Base-by-base conservation (phyloP, 2,797 vertebrate species). In the Typhlichthys eigenmanni region DNA sequence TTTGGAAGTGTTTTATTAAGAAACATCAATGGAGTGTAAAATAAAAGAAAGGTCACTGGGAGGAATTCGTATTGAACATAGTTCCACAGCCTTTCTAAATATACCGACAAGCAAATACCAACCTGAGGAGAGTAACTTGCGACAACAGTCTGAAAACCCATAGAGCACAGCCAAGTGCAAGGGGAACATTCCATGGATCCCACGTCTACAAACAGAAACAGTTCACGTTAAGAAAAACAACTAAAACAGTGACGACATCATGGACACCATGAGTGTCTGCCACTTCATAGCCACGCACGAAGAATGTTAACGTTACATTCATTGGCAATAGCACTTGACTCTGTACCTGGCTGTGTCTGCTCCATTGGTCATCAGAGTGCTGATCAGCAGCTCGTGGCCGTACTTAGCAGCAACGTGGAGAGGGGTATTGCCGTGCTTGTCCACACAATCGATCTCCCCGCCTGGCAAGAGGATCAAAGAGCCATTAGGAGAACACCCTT, bases 41-140 rank as follows among this genome's bases (percentile, higher is more conserved):
- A 24, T 2, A 24, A 24, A 24, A 24, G 24, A 24, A 38, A 38
- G 34, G 34, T 38, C 34, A 38, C 8, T 9, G 34, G 34, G 34
- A 38, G 34, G 7, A 38, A 6, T 7, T 38, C 6, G 1, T 38
- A 38, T 38, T 7, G 1, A 38, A 6, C 6, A 38, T 7, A 38
- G 34, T 38, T 38, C 34, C 34, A 38, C 4, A 38, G 34, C 34
- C 34, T 24, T 24, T 24, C 34, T 38, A 38, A 38, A 38, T 38
- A 38, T 9, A 38, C 8, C 2, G 34, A 9, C 34, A 38, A 6
- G 34, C 34, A 14, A 17, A 53, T 58, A 63, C 86, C 13, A 82
- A 98, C 96, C 97, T 96, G 97, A 96, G 93, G 95, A 96, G 88
- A 98, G 97, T 89, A 98, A 95, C 94, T 98, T 98, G 91, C 95